Evolutionary conservation across 2,888 invertebrate genomes (phyloP).

Genomic region (Empis stercorea): DNA sequence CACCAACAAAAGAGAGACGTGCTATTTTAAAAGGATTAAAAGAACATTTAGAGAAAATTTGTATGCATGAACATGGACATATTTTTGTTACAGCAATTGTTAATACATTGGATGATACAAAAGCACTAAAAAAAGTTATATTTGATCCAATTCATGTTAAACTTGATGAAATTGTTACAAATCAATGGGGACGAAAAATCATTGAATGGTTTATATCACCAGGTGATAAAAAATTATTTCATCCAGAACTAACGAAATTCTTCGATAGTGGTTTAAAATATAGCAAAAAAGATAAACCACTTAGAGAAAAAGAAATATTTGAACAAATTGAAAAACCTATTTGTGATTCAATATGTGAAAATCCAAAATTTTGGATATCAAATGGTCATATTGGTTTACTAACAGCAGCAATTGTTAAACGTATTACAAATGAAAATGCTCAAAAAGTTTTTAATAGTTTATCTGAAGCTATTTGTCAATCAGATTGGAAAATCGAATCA

Average conservation of each 20-base stretch:
- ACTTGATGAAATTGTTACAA: conserved; percentile 53
- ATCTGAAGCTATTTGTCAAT: conserved; percentile 11
- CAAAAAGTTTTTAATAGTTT: conserved; percentile 2
- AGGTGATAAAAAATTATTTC: conserved; percentile 65
- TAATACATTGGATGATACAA: conserved; percentile 86
- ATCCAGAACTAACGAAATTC: conserved; percentile 62
- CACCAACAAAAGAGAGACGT: conserved; percentile 66
- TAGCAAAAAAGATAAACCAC: conserved; percentile 57
- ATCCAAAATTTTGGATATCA: conserved; percentile 54
- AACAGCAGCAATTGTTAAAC: conserved; percentile 45
- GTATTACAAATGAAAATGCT: conserved; percentile 15
- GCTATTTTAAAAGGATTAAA: conserved; percentile 78
- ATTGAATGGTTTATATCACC: conserved; percentile 79
- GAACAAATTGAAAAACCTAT: conserved; percentile 49
- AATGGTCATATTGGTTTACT: conserved; percentile 53
- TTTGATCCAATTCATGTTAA: conserved; percentile 55
- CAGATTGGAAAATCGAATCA: conserved; percentile 4
- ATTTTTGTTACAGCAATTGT: conserved; percentile 68
- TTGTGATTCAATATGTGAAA: conserved; percentile 41
- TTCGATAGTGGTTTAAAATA: conserved; percentile 61
- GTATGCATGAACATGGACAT: conserved; percentile 79
- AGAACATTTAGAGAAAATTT: conserved; percentile 64
- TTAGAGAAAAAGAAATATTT: conserved; percentile 55
- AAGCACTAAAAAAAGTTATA: conserved; percentile 71
- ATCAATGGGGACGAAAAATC: conserved; percentile 76